These are phyloP conservation scores for Bombylius major DNA, from an alignment of 2,888 invertebrate species.

Conservation along the genomic window DNA sequence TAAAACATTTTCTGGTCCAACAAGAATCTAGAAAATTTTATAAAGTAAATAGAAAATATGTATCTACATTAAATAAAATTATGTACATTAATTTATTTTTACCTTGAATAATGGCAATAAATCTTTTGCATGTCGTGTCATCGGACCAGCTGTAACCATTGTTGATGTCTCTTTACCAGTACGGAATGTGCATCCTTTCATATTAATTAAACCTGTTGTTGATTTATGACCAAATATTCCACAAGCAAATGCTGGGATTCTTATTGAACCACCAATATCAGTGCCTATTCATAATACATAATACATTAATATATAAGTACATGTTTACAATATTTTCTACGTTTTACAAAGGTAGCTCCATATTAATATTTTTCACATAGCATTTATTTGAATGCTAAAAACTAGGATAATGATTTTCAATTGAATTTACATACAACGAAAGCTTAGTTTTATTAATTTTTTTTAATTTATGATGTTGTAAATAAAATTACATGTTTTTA, in stretches of 20 bases:
- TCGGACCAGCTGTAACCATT: slow-evolving; percentile 75
- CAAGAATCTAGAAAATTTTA: slow-evolving; percentile 18
- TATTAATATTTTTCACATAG: neutral
- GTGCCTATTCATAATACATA: slow-evolving; percentile 43
- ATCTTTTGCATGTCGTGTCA: slow-evolving; percentile 66
- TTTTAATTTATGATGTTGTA: neutral
- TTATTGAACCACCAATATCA: slow-evolving; percentile 93
- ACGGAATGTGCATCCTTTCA: slow-evolving; percentile 55
- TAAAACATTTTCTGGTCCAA: slow-evolving; percentile 39
- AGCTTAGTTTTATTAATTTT: too few species aligned
- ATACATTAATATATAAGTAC: too few species aligned
- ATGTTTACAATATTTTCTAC: too few species aligned
- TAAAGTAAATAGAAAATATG: neutral
- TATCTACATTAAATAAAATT: neutral
- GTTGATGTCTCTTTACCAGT: slow-evolving; percentile 54
- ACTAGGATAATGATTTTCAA: too few species aligned
- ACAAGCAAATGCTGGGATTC: slow-evolving; percentile 78
- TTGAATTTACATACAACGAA: too few species aligned
- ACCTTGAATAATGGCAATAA: slow-evolving; percentile 63
- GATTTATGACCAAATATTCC: slow-evolving; percentile 78
- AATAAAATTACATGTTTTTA: neutral
- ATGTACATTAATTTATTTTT: slow-evolving; percentile 4
- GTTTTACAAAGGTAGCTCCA: too few species aligned
- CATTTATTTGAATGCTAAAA: too few species aligned
- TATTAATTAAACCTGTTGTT: slow-evolving; percentile 44